Percentiles rank a stretch among this genome's conserved stretches.
Conservation (phyloP, 2,888 invertebrate species). For the Dasysyrphus tricinctus region DNA sequence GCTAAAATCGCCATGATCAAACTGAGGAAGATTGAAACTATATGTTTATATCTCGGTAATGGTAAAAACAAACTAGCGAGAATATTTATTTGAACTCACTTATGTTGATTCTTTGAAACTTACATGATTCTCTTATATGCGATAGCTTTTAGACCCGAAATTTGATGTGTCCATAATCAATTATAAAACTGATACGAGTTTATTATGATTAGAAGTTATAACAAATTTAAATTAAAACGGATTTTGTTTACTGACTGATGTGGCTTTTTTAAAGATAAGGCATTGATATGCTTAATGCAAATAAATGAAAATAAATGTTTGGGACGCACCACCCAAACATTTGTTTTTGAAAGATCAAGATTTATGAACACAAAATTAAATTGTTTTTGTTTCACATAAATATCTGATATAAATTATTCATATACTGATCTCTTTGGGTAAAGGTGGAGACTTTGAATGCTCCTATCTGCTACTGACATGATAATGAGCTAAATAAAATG, state of each 20-base stretch:
- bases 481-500: not conserved
- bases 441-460: not conserved
- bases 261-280: not conserved
- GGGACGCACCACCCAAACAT: not conserved
- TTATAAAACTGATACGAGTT: not conserved
- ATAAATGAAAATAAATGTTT: not conserved
- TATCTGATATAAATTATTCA: not conserved
- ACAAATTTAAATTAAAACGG: not conserved
- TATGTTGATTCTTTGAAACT: not conserved
- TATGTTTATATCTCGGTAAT: not conserved
- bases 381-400: not conserved
- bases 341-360: not conserved
- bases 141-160: slow-evolving; percentile 1
- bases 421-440: not conserved
- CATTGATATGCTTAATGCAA: not conserved
- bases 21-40: not conserved
- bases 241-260: not conserved
- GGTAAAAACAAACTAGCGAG: not conserved
- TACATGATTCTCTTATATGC: not conserved
- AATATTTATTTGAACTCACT: not conserved
- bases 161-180: too few species aligned
- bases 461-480: slow-evolving; percentile 1
- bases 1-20: not conserved
- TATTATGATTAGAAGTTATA: not conserved
- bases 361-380: not conserved